A percentile compares a stretch with the other conserved stretches of the same genome.
Evolutionary conservation across 2,888 invertebrate genomes (phyloP).

Genomic region (Polydrusus pterygomalis): DNA sequence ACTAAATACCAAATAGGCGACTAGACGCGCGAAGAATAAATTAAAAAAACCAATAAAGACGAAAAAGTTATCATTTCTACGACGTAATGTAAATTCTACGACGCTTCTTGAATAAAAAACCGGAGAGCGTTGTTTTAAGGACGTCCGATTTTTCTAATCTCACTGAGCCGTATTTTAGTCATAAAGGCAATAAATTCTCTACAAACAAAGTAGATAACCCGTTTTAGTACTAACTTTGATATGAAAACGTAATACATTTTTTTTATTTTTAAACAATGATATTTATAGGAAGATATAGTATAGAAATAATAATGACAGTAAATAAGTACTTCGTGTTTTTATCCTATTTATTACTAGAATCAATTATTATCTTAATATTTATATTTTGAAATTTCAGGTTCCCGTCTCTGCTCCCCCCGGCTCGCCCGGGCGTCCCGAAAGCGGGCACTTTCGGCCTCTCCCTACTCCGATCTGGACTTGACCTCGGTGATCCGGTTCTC

Average conservation of each 20-base stretch:
- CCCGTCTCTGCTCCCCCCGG: constrained; percentile 81
- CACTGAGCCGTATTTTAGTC: too few relatives aligned
- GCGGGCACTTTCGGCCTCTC: constrained; percentile 94
- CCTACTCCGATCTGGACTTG: constrained; percentile 96
- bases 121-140: too few relatives aligned
- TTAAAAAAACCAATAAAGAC: constrained; percentile 37
- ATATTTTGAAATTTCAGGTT: constrained; percentile 70
- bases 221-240: too few relatives aligned
- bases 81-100: constrained; percentile 21
- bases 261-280: too few relatives aligned
- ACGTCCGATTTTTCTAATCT: too few relatives aligned
- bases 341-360: too few relatives aligned
- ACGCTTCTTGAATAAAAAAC: constrained; percentile 18
- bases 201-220: too few relatives aligned
- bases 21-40: constrained; percentile 34
- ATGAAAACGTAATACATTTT: too few relatives aligned
- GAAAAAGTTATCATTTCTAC: constrained; percentile 18
- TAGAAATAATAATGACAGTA: too few relatives aligned
- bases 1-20: constrained; percentile 17
- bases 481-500: constrained; percentile 97
- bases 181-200: too few relatives aligned
- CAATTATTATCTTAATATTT: background rate
- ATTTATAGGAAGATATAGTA: too few relatives aligned
- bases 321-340: too few relatives aligned
- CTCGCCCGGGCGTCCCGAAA: constrained; percentile 81